A percentile compares a stretch with the other conserved stretches of the same genome.
These are phyloP conservation scores for Adelges cooleyi DNA, from an alignment of 1,140 invertebrate species.

Conservation along the genomic window DNA sequence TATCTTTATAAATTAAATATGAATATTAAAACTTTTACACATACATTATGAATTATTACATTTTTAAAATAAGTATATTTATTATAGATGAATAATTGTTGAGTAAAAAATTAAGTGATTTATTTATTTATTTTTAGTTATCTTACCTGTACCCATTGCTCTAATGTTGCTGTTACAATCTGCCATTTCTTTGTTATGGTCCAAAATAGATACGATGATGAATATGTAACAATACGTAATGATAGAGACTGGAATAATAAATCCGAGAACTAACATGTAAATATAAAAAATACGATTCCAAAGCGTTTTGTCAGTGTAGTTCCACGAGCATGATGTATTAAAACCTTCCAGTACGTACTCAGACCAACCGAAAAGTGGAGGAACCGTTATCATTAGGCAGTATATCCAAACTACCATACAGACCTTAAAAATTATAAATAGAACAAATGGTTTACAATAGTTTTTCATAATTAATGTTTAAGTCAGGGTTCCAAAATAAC, in stretches of 20 bases:
- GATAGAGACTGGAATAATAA: slow-evolving; percentile 41
- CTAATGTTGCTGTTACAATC: slow-evolving; percentile 30
- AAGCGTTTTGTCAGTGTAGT: slow-evolving; percentile 41
- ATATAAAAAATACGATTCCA: slow-evolving; percentile 41
- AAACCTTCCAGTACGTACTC: slow-evolving; percentile 44
- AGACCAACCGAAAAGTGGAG: slow-evolving; percentile 46
- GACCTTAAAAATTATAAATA: too few relatives aligned
- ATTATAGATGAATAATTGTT: too few relatives aligned
- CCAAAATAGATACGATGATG: slow-evolving; percentile 37
- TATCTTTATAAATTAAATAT: too few relatives aligned
- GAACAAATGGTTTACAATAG: too few relatives aligned
- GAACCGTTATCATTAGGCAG: slow-evolving; percentile 40
- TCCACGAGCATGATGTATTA: slow-evolving; percentile 46
- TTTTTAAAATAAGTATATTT: too few relatives aligned
- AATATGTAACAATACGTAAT: slow-evolving; percentile 43
- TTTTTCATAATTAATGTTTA: too few relatives aligned
- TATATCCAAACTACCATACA: slow-evolving; percentile 43
- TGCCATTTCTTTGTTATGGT: slow-evolving; percentile 41
- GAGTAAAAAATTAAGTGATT: too few relatives aligned
- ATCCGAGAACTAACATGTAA: slow-evolving; percentile 43
- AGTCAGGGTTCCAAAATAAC: too few relatives aligned
- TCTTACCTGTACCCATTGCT: neutral
- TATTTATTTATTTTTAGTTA: neutral
- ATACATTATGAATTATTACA: too few relatives aligned
- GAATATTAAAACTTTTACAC: too few relatives aligned